Evolutionary conservation across 2,888 invertebrate species (phyloP), one percentile per base, ranked within the genome.

Genomic region (Oscheius sp.): DNA sequence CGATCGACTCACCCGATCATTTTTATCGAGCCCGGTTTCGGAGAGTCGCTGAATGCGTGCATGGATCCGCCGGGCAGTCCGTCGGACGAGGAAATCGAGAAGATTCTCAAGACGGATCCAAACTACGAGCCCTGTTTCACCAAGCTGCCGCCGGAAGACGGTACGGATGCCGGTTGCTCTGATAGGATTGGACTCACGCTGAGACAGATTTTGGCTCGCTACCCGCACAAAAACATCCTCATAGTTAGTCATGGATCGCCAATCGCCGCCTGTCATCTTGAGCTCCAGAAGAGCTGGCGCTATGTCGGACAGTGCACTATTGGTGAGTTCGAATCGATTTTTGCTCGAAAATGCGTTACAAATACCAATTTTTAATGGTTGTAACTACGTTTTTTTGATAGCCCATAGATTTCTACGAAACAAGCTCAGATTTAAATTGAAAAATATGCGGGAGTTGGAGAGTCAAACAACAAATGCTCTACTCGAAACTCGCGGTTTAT

Each of bases 181-280:
- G 73, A 74, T 2, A 73, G 87, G 7, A 77, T 86, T 13, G 65
- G 70, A 32, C 65, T 77, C 33, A 85, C 84, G 4, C 76, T 87
- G 11, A 66, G 80, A 50, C 76, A 78, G 35, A 63, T 85, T 3
- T 65, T 81, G 7, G 70, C 75, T 37, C 83, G 80, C 32, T 82
- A 71, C 75, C 82, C 78, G 32, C 71, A 37, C 73, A 80, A 84
- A 21, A 85, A 86, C 66, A 73, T 87, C 42, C 76, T 87, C 33
- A 75, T 87, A 59, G 83, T 88, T 9, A 84, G 83, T 2, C 88
- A 88, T 75, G 88, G 87, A 13, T 80, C 70, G 7, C 86, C 88
- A 4, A 82, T 87, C 53, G 85, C 84, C 35, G 83, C 84, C 42
- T 70, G 83, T n/a, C 86, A 87, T 65, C 73, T 78, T 2, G 84